Percentiles rank a stretch among this genome's conserved stretches.
Evolutionary conservation across 1,140 invertebrate genomes (phyloP).

Genomic region (Drosophila melanogaster): DNA sequence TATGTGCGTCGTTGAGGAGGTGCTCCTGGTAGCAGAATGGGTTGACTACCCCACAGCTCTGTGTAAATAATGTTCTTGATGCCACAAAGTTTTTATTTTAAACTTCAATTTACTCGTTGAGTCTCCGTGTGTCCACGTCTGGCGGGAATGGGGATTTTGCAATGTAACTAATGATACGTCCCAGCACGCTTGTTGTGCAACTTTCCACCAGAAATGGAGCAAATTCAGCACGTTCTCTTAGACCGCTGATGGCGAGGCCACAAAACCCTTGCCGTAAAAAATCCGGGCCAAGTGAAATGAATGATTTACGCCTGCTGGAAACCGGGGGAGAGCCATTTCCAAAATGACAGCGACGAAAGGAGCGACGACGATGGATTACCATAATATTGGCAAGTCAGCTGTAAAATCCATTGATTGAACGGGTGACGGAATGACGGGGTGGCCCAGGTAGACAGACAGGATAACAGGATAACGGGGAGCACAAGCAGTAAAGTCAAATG

Average conservation of each 20-base stretch:
- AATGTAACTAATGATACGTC: conserved; percentile 75
- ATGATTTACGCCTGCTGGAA: conserved; percentile 51
- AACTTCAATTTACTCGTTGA: conserved; percentile 74
- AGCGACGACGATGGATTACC: conserved; percentile 64
- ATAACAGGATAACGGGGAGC: not conserved
- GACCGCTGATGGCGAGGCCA: conserved; percentile 23
- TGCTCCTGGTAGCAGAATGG: not conserved
- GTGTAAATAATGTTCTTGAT: conserved; percentile 73
- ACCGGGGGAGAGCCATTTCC: conserved; percentile 37
- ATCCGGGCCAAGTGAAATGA: conserved; percentile 51
- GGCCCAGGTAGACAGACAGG: conserved; percentile 7
- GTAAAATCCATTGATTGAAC: conserved; percentile 79
- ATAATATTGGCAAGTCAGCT: conserved; percentile 73
- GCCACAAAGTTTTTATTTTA: conserved; percentile 77
- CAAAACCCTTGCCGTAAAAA: conserved; percentile 37
- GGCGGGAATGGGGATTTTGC: conserved; percentile 4
- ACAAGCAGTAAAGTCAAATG: conserved; percentile 26
- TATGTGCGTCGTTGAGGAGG: conserved; percentile 47
- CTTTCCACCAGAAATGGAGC: conserved; percentile 68
- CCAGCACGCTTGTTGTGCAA: conserved; percentile 63
- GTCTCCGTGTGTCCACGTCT: conserved; percentile 15
- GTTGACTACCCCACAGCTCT: conserved; percentile 15
- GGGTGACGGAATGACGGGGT: conserved; percentile 19
- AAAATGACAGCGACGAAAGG: conserved; percentile 36
- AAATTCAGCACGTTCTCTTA: conserved; percentile 77